These are phyloP conservation scores for Epicampocera succincta DNA, from an alignment of 2,888 invertebrate genomes.

Conservation along the genomic window DNA sequence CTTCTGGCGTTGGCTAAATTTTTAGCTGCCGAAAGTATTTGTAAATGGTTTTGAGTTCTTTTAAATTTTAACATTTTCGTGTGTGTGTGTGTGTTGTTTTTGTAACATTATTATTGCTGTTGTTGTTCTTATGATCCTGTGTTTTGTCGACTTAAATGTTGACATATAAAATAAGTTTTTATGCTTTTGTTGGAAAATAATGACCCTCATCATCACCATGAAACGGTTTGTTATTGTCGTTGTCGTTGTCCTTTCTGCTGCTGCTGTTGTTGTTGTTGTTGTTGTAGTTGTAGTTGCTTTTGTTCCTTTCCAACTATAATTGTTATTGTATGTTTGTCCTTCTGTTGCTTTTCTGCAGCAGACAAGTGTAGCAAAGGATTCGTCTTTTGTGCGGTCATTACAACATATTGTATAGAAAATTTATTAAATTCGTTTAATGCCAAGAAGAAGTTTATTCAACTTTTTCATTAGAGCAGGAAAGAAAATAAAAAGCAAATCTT, in stretches of 20 bases:
- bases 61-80: constrained; percentile 27
- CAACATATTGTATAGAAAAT: constrained; percentile 59
- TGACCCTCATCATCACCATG: constrained; percentile 70
- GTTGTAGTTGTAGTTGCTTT: constrained; percentile 23
- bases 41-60: constrained; percentile 12
- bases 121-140: constrained; percentile 35
- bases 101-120: constrained; percentile 8
- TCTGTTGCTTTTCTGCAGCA: constrained; percentile 25
- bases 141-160: constrained; percentile 68
- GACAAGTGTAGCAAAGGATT: constrained; percentile 65
- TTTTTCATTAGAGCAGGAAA: constrained; percentile 2
- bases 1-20: background rate
- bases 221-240: constrained; percentile 55
- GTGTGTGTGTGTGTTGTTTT: constrained; percentile 10
- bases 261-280: too few relatives aligned
- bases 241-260: too few relatives aligned
- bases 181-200: constrained; percentile 66
- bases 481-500: too few relatives aligned
- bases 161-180: constrained; percentile 69
- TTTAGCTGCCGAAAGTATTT: constrained; percentile 9
- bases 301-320: constrained; percentile 21
- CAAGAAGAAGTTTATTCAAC: constrained; percentile 53
- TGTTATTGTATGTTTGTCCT: constrained; percentile 34
- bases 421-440: constrained; percentile 29
- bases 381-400: constrained; percentile 14